Conservation (phyloP, 2,113 vertebrate genomes). For the Setophaga petechia region DNA sequence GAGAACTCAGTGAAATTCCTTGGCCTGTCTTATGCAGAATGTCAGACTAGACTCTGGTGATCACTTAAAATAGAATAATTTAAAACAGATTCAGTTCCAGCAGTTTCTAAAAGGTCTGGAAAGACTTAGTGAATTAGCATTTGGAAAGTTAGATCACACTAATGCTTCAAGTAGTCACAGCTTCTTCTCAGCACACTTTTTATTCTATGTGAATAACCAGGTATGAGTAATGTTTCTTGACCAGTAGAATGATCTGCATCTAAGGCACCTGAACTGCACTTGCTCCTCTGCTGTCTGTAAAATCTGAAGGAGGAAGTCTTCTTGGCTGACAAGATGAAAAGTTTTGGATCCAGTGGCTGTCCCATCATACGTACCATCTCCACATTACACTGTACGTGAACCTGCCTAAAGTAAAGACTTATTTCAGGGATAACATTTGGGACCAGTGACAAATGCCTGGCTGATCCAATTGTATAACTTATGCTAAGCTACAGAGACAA, state of each 20-base stretch:
- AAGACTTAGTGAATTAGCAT: slow-evolving; percentile 39
- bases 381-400: not conserved
- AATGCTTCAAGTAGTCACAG: not conserved
- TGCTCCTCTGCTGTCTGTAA: not conserved
- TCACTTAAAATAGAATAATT: slow-evolving; percentile 60
- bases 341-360: not conserved
- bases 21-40: slow-evolving; percentile 27
- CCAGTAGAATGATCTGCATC: not conserved
- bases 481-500: slow-evolving; percentile 20
- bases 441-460: slow-evolving; percentile 44
- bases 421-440: slow-evolving; percentile 23
- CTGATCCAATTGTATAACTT: slow-evolving; percentile 46
- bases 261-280: not conserved
- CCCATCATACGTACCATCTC: not conserved
- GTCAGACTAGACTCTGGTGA: slow-evolving; percentile 34
- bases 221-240: not conserved
- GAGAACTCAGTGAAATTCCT: slow-evolving; percentile 44
- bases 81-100: slow-evolving; percentile 54
- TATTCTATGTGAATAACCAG: not conserved
- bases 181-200: not conserved
- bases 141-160: slow-evolving; percentile 30
- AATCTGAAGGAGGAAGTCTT: not conserved
- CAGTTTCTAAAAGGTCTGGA: slow-evolving; percentile 52
- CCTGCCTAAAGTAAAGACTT: not conserved
- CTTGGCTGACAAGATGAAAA: not conserved